Percentiles rank a stretch among this genome's conserved stretches.
phyloP scores from a whole-genome alignment of 2,797 vertebrate species.

The Pangasius larnaudii region DNA sequence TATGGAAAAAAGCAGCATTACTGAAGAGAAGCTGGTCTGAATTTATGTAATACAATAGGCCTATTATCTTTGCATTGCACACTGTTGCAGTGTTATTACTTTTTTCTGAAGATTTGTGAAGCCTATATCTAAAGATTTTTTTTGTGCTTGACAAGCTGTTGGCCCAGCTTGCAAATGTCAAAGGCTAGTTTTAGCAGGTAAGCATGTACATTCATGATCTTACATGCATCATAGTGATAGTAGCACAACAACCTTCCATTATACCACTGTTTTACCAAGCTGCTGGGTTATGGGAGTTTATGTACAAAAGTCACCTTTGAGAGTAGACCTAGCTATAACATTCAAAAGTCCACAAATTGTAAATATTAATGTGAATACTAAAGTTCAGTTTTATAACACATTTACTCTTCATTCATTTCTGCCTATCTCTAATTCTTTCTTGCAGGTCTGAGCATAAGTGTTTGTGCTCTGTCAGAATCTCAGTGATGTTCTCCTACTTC shows the following conservation, averaged over 20 bases:
- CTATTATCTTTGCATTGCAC: neutral
- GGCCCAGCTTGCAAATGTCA: neutral
- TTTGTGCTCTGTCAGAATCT: constrained; percentile 29
- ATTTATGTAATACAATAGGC: neutral
- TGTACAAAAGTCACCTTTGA: neutral
- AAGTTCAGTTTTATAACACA: neutral
- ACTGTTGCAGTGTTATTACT: neutral
- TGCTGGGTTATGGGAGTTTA: neutral
- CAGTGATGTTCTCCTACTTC: constrained; percentile 69
- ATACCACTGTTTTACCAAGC: neutral
- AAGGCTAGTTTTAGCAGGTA: neutral
- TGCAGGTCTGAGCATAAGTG: constrained; percentile 46
- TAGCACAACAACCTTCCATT: neutral
- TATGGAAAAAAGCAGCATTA: neutral
- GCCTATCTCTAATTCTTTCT: constrained; percentile 24
- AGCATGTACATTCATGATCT: neutral
- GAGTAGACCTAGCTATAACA: neutral
- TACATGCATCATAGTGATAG: neutral
- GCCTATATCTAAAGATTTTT: neutral
- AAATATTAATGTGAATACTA: neutral
- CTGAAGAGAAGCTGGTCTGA: neutral
- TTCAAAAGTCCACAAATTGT: neutral
- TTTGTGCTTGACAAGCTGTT: neutral
- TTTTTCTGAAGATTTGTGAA: neutral
- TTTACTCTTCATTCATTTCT: constrained; percentile 10